Conservation (phyloP, 2,113 vertebrate species). For the Pollachius pollachius region DNA sequence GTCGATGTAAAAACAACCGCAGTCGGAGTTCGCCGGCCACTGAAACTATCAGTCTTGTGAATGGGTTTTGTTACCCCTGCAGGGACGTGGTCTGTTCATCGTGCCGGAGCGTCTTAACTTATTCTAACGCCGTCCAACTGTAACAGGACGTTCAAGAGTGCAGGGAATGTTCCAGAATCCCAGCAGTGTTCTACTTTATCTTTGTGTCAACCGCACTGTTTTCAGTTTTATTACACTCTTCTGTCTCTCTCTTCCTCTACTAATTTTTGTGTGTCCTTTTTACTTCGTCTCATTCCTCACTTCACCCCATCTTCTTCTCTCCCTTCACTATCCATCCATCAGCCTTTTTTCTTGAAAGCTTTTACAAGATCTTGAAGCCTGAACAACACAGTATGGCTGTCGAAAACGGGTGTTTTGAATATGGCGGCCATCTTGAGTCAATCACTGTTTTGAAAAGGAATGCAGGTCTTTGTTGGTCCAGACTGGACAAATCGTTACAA, state of each 20-base stretch:
- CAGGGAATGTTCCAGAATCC: conserved; percentile 19
- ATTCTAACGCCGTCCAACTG: too few species aligned
- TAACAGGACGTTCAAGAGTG: neutral
- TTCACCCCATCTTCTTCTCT: conserved; percentile 9
- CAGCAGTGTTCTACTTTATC: neutral
- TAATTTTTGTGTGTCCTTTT: neutral
- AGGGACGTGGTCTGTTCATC: too few species aligned
- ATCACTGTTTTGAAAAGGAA: conserved; percentile 15
- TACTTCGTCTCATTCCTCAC: neutral
- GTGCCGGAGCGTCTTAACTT: too few species aligned
- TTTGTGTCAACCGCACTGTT: neutral
- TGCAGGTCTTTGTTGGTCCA: conserved; percentile 3
- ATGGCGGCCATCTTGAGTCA: conserved; percentile 39
- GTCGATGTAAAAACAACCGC: too few species aligned
- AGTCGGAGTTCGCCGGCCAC: too few species aligned
- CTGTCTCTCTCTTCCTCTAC: conserved; percentile 16
- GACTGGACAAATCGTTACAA: conserved; percentile 52
- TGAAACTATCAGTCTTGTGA: too few species aligned
- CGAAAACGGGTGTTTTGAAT: conserved; percentile 47
- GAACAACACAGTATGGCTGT: conserved; percentile 37
- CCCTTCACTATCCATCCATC: conserved; percentile 19
- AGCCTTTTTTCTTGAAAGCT: conserved; percentile 25
- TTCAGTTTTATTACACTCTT: conserved; percentile 24
- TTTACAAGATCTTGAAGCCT: conserved; percentile 23
- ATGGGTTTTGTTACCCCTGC: too few species aligned